These are phyloP conservation scores for Struthio camelus DNA, from an alignment of 2,113 vertebrate genomes.

Conservation along the genomic window DNA sequence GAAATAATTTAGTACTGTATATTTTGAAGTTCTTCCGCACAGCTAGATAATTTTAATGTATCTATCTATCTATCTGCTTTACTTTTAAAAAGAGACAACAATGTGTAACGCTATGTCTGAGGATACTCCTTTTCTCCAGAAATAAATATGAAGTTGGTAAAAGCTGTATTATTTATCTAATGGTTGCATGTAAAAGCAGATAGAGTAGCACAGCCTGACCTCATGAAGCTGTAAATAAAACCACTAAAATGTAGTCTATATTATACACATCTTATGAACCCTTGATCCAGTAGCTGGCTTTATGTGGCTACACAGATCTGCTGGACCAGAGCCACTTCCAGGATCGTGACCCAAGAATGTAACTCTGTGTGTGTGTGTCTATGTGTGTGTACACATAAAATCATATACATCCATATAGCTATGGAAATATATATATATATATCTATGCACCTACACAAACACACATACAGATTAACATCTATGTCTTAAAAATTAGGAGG, in stretches of 20 bases:
- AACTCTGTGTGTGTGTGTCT: background rate
- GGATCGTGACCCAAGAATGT: background rate
- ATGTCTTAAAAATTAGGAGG: background rate
- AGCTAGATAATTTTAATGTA: background rate
- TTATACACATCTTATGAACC: background rate
- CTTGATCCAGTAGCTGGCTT: background rate
- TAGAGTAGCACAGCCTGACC: constrained; percentile 25
- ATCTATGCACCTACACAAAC: background rate
- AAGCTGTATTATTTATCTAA: constrained; percentile 18
- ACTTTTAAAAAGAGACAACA: constrained; percentile 3
- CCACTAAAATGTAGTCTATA: constrained; percentile 22
- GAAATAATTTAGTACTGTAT: constrained; percentile 58
- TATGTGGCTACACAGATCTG: background rate
- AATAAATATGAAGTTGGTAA: constrained; percentile 60
- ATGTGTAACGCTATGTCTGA: background rate
- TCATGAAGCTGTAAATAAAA: constrained; percentile 17
- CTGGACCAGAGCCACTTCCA: background rate
- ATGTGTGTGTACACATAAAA: background rate
- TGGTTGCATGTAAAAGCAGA: background rate
- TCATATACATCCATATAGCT: background rate
- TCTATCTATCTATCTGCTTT: background rate
- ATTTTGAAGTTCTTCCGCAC: constrained; percentile 12
- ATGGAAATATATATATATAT: background rate
- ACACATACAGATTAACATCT: background rate
- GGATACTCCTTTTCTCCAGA: background rate